Evolutionary conservation across 2,888 invertebrate species (phyloP), one percentile per base, ranked within the genome.

Genomic region (Ectropis crepuscularia): DNA sequence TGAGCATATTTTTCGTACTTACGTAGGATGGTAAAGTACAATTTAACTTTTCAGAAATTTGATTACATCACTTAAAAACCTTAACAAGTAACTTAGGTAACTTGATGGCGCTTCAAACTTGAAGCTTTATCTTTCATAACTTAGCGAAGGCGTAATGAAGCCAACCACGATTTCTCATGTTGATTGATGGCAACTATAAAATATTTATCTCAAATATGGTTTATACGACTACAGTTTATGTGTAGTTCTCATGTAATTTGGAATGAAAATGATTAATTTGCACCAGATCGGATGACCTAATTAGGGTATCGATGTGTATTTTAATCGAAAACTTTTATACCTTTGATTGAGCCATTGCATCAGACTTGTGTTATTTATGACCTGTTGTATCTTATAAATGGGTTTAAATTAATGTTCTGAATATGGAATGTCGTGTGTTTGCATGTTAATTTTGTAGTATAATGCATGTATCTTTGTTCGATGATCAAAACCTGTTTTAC

Each of bases 151-250:
- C 60, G 64, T 64, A 60, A 60, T 64, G 60, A 61, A 43, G 2
- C 57, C 48, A 16, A 43, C 43, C 10, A 60, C 59, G 63, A 55
- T 60, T 64, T 59, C 59, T 64, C 64, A 61, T 57, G 47, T 62
- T 69, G 69, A 69, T 69, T 67, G 67, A 69, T 67, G 58, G 11
- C 39, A 10, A 41, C 66, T 53, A 64, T 69, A 55, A 59, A 66
- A 57, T 66, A 57, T 61, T 65, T 69, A 68, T 66, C 62, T 62
- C 28, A 54, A 63, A 61, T 60, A 43, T 28, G 42, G 60, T 53
- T 60, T 60, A 64, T 64, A 64, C 60, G 57, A 60, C 53, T 60
- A 10, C 45, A 37, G 50, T 53, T 54, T 51, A 64, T 57, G 54
- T 55, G 11, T n/a, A 50, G 38, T 43, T 60, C 36, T 48, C 11